These are phyloP conservation scores for Idaea biselata DNA, from an alignment of 2,888 invertebrate genomes.

Conservation along the genomic window DNA sequence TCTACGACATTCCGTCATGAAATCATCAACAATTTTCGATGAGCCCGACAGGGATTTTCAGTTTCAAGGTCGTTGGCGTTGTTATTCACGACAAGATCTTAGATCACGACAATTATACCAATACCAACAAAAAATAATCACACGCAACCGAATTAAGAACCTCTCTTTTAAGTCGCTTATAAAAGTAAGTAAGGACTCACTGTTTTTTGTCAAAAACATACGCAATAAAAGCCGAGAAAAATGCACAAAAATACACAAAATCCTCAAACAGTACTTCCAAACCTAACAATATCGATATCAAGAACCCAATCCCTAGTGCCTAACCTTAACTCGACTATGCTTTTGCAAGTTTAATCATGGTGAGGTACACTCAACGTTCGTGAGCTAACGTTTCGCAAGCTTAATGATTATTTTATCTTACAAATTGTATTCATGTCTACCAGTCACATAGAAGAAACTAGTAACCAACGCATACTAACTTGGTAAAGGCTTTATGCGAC, in stretches of 20 bases:
- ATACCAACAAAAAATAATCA: no score
- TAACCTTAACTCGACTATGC: slow-evolving; percentile 78
- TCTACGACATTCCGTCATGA: no score
- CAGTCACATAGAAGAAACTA: not conserved
- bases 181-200: no score
- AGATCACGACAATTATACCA: no score
- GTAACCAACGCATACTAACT: not conserved
- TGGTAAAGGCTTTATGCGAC: not conserved
- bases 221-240: not conserved
- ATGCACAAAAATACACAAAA: not conserved
- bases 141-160: no score
- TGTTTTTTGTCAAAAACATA: no score
- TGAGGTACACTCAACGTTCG: slow-evolving; percentile 70
- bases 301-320: slow-evolving; percentile 45
- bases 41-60: no score
- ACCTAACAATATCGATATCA: not conserved
- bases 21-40: no score
- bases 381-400: slow-evolving; percentile 78
- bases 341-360: slow-evolving; percentile 80
- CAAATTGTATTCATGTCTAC: slow-evolving; percentile 74
- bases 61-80: no score
- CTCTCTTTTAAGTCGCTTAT: no score
- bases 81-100: no score
- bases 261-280: not conserved
- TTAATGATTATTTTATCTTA: slow-evolving; percentile 78